phyloP scores from a whole-genome alignment of 2,113 vertebrate genomes.

The Cynopterus brachyotis region DNA sequence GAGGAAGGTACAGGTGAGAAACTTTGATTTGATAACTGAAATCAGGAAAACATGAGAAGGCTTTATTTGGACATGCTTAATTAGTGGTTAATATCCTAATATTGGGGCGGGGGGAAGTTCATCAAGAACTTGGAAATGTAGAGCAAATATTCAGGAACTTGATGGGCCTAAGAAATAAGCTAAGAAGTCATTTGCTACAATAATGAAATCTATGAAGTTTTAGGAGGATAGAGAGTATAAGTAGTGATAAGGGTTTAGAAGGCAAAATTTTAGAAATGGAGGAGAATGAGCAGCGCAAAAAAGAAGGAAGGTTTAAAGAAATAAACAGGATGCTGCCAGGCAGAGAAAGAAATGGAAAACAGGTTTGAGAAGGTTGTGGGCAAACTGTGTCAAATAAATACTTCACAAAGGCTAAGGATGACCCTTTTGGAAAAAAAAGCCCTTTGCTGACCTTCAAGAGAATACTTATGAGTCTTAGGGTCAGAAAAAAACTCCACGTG shows the following conservation, averaged over 20 bases:
- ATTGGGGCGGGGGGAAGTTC: neutral
- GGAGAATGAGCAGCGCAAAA: neutral
- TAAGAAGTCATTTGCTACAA: neutral
- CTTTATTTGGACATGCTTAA: neutral
- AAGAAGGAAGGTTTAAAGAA: neutral
- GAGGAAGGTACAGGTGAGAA: neutral
- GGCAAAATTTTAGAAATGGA: neutral
- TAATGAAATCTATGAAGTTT: neutral
- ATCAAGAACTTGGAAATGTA: neutral
- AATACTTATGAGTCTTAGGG: neutral
- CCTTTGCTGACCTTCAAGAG: conserved; percentile 36
- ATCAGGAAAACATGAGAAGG: neutral
- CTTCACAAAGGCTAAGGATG: neutral
- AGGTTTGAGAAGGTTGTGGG: neutral
- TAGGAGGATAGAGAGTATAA: neutral
- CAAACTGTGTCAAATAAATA: neutral
- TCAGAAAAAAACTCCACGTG: neutral
- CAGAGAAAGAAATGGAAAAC: neutral
- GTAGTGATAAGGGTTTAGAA: neutral
- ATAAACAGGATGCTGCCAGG: neutral
- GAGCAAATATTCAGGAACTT: neutral
- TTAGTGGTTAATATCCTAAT: neutral
- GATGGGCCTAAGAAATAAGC: neutral
- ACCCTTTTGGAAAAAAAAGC: neutral
- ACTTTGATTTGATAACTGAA: neutral